Evolutionary conservation across 2,888 invertebrate species (phyloP), one percentile per base, ranked within the genome.

Genomic region (Drosophila borborema): DNA sequence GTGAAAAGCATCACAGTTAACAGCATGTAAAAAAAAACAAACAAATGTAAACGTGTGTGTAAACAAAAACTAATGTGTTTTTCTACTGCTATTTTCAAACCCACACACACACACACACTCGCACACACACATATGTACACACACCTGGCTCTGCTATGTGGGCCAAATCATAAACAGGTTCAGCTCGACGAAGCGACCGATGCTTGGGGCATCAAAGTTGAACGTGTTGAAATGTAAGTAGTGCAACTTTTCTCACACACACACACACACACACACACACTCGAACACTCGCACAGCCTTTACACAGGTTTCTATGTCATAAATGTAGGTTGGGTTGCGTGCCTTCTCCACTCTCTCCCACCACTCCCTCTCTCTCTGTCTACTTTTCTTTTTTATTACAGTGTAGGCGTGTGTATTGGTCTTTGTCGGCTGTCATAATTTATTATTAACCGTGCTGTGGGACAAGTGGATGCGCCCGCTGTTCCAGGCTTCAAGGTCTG

Each of bases 171-270:
- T 81, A 84, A 88, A 74, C 89, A 95, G 95, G 93, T 96, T 59
- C 95, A 97, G 31, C 93, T 98, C 78, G 98, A 98, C 91, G 98
- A 98, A 91, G 98, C 98, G 2, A 98, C 98, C 9, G 98, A 97
- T 91, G 96, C 97, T 18, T 98, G 98, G 98, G 98, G 97, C 46
- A 98, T 98, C 91, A 98, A 98, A 94, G 98, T 98, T 45, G 99
- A 99, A 93, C 94, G 99, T 81, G 99, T 99, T 16, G 99, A 99
- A 95, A 97, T 99, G 98, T 98, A 94, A 96, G 97, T 95, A 82
- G 72, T 77, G 77, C 90, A 87, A 80, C 64, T 83, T 86, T 83
- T 78, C 64, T 70, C 65, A 45, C 58, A 49, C 64, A 75, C 60
- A 71, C 28, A 36, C 62, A 51, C 41, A 48, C 55, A 59, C 36